A percentile compares a stretch with the other conserved stretches of the same genome.
These are phyloP conservation scores for Brachyistius frenatus DNA, from an alignment of 2,113 vertebrate genomes.

Conservation along the genomic window DNA sequence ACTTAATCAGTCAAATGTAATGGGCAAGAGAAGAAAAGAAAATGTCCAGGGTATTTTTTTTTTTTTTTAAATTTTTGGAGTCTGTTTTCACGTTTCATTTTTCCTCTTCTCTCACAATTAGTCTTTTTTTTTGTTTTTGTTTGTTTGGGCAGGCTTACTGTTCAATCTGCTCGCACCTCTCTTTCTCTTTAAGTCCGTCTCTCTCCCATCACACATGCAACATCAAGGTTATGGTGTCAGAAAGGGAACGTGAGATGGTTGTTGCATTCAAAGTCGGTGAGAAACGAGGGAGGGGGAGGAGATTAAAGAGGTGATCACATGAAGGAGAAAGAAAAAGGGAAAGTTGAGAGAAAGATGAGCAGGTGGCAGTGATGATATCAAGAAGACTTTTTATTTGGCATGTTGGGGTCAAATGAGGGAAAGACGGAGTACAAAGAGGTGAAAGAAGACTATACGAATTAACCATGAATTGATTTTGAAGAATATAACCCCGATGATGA, in stretches of 20 bases:
- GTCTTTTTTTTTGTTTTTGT: background rate
- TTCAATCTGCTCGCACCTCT: background rate
- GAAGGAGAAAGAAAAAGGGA: background rate
- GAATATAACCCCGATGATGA: background rate
- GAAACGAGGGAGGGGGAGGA: background rate
- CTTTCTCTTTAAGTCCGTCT: background rate
- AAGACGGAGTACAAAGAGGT: background rate
- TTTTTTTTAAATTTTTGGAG: background rate
- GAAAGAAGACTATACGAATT: background rate
- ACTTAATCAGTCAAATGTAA: no score
- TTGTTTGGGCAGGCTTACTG: background rate
- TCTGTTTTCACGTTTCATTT: background rate
- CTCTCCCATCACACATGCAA: background rate
- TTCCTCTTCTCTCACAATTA: background rate
- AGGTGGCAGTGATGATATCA: background rate
- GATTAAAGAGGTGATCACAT: background rate
- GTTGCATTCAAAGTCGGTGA: background rate
- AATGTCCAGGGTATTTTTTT: background rate
- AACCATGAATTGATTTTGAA: no score
- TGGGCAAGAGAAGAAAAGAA: constrained; percentile 1
- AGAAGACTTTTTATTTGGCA: background rate
- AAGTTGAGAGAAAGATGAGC: background rate
- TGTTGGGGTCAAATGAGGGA: background rate
- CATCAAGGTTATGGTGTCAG: constrained; percentile 7
- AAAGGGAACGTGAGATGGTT: constrained; percentile 3